These are phyloP conservation scores for Phalacrocorax carbo DNA, from an alignment of 2,113 vertebrate species.

Conservation along the genomic window DNA sequence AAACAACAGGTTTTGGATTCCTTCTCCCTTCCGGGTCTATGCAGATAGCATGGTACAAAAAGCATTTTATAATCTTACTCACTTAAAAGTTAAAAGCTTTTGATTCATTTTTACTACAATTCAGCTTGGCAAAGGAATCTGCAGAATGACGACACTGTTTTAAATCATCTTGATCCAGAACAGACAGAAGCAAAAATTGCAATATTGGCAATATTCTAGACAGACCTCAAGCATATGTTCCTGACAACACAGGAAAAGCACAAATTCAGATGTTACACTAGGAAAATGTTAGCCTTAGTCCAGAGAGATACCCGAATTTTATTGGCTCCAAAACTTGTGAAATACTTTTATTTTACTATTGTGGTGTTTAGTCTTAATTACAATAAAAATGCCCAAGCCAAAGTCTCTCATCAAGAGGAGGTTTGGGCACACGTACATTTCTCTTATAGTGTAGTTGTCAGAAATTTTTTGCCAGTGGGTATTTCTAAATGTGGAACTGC, in stretches of 20 bases:
- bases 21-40: neutral
- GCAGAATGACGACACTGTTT: neutral
- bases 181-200: neutral
- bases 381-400: neutral
- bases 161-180: neutral
- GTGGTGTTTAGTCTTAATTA: neutral
- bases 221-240: neutral
- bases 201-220: neutral
- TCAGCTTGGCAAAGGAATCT: neutral
- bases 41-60: neutral
- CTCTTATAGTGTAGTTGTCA: neutral
- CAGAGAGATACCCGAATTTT: neutral
- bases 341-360: neutral
- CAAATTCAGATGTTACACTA: neutral
- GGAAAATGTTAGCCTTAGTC: neutral
- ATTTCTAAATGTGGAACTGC: neutral
- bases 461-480: neutral
- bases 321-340: neutral
- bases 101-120: neutral
- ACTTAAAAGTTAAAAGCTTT: neutral
- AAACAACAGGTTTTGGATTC: neutral
- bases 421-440: neutral
- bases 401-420: neutral
- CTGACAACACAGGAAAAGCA: neutral
- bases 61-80: neutral